Base-by-base conservation (phyloP, 64 coral and sea anemone species). In the Montipora capricornis region DNA sequence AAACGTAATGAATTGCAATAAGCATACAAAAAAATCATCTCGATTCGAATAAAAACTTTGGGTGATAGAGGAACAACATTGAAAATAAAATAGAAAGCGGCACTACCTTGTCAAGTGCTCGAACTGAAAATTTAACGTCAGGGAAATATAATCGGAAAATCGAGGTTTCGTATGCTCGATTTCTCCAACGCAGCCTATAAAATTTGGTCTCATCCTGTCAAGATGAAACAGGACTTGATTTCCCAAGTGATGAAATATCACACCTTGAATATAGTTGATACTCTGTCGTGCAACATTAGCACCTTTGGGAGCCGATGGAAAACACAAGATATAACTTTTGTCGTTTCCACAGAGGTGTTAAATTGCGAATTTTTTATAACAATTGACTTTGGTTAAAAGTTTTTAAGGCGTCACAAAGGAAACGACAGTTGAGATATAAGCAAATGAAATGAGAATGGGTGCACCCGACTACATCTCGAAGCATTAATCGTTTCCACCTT, bases 401-500 rank as follows among this genome's bases (percentile, higher is more conserved):
- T 74, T 76, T 76, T 13, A 5, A 14, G 7, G 13, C 74, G 74
- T 76, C 74, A 76, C 37, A 76, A 46, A 46, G 0, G 11, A 12
- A 46, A 13, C 8, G 4, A 8, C 3, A 46, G 7, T 45, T 46
- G 24, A 45, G 13, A 22, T 16, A 10, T 12, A 15, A 57, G 5
- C 29, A 67, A n/a, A 68, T 37, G 37, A 57, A 48, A 12, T 47
- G 16, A 10, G 2, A 69, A 84, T 48, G 17, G 17, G 37, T 66
- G 15, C 45, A 70, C 44, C 11, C 6, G 53, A 57, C 53, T 6
- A 85, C 82, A 85, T 62, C 62, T 85, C 46, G 44, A 10, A 19
- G 62, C 47, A 62, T 68, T 85, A 85, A 85, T 85, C 82, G 62
- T 48, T 78, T 78, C 76, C 76, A 47, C 45, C 37, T 20, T 22